Conservation (phyloP, 2,797 vertebrate species). For the Xerus rutilus region DNA sequence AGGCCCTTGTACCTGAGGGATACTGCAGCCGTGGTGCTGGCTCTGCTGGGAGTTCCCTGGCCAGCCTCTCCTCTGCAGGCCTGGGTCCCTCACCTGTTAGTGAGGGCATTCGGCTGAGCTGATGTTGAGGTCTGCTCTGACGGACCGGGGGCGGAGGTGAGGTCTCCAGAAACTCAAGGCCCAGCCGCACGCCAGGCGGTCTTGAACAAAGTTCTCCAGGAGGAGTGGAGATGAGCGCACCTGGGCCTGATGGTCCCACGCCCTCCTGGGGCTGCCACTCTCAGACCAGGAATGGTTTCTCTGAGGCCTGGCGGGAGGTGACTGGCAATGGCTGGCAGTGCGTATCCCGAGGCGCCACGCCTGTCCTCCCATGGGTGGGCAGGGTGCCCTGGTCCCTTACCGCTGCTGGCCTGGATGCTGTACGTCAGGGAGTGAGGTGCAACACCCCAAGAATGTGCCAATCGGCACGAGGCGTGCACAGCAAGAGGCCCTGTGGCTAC, state of each 20-base stretch:
- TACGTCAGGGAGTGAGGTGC: neutral
- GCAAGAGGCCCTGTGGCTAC: neutral
- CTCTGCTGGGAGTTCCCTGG: neutral
- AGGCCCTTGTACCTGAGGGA: neutral
- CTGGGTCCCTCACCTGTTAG: neutral
- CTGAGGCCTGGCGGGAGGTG: neutral
- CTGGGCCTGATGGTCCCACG: neutral
- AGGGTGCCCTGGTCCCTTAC: fast-evolving
- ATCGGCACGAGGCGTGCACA: fast-evolving
- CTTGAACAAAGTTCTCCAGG: neutral
- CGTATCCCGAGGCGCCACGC: neutral
- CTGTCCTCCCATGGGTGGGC: fast-evolving
- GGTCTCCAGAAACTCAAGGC: neutral
- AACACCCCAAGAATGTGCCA: neutral
- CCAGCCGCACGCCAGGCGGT: neutral
- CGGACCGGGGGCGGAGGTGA: neutral
- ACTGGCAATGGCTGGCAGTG: neutral
- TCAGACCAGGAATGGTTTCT: neutral
- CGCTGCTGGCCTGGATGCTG: neutral
- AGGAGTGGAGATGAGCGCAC: neutral
- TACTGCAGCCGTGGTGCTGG: fast-evolving
- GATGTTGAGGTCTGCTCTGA: neutral
- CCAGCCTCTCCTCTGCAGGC: neutral
- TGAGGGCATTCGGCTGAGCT: fast-evolving
- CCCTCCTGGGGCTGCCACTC: neutral